These are phyloP conservation scores for Uloborus diversus DNA, from an alignment of 1,140 invertebrate genomes.

Conservation along the genomic window DNA sequence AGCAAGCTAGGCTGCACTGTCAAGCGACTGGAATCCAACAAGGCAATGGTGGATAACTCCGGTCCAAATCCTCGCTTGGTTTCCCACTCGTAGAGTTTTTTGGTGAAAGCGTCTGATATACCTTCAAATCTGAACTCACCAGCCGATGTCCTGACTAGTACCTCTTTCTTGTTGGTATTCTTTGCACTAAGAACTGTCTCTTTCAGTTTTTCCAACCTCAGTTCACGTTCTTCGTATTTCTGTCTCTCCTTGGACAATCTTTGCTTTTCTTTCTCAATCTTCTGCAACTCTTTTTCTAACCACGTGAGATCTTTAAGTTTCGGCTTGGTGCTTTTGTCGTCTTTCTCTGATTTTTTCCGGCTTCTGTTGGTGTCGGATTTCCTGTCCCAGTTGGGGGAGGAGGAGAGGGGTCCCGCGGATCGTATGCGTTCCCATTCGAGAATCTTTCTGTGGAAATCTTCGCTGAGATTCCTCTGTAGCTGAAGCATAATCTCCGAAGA, in stretches of 20 bases:
- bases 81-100: constrained; percentile 91
- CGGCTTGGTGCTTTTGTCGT: constrained; percentile 24
- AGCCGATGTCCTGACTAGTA: constrained; percentile 80
- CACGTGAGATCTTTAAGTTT: constrained; percentile 69
- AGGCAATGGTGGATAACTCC: constrained; percentile 80
- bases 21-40: constrained; percentile 72
- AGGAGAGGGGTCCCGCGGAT: constrained; percentile 2
- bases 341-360: constrained; percentile 8
- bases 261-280: constrained; percentile 73
- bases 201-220: constrained; percentile 72
- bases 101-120: constrained; percentile 85
- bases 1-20: constrained; percentile 36
- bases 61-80: constrained; percentile 81
- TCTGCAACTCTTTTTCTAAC: constrained; percentile 72
- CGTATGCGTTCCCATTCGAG: constrained; percentile 74
- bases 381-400: constrained; percentile 57
- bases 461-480: constrained; percentile 74
- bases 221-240: constrained; percentile 72
- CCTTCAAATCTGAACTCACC: constrained; percentile 85
- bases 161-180: constrained; percentile 71
- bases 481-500: constrained; percentile 61
- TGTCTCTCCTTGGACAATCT: constrained; percentile 71
- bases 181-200: constrained; percentile 69
- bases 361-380: constrained; percentile 32
- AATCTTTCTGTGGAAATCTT: constrained; percentile 78